phyloP scores from a whole-genome alignment of 1,140 invertebrate species.

The Sweltsa coloradensis region DNA sequence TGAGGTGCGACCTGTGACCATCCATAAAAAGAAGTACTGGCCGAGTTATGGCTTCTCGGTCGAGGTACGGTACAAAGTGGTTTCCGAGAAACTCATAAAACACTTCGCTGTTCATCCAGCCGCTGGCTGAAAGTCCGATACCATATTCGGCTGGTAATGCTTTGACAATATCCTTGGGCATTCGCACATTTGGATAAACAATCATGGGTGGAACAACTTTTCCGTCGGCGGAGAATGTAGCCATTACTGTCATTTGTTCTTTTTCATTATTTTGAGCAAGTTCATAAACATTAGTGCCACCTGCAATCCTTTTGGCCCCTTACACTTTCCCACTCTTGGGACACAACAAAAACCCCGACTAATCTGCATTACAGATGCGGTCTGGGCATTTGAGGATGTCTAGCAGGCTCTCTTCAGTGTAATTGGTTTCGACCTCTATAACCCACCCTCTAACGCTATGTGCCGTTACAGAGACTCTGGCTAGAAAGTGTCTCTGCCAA shows the following conservation, averaged over 20 bases:
- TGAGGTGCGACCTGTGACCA: slow-evolving; percentile 28
- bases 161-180: slow-evolving; percentile 21
- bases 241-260: slow-evolving; percentile 18
- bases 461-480: too few species aligned
- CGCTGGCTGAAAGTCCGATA: slow-evolving; percentile 24
- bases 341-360: too few species aligned
- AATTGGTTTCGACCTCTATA: too few species aligned
- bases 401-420: too few species aligned
- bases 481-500: too few species aligned
- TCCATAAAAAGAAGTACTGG: slow-evolving; percentile 30
- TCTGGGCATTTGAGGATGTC: too few species aligned
- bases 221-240: slow-evolving; percentile 23
- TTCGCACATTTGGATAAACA: slow-evolving; percentile 23
- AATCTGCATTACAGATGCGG: too few species aligned
- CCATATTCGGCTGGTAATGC: slow-evolving; percentile 24
- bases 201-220: slow-evolving; percentile 23
- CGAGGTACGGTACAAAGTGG: slow-evolving; percentile 27
- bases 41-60: slow-evolving; percentile 21
- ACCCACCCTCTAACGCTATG: too few species aligned
- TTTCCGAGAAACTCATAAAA: slow-evolving; percentile 31
- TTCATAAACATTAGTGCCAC: neutral
- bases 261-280: slow-evolving; percentile 14
- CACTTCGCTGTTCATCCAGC: slow-evolving; percentile 29
- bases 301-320: too few species aligned
- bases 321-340: too few species aligned